A percentile compares a stretch with the other conserved stretches of the same genome.
These are phyloP conservation scores for Hozukius guyotensis DNA, from an alignment of 2,797 vertebrate genomes.

Conservation along the genomic window DNA sequence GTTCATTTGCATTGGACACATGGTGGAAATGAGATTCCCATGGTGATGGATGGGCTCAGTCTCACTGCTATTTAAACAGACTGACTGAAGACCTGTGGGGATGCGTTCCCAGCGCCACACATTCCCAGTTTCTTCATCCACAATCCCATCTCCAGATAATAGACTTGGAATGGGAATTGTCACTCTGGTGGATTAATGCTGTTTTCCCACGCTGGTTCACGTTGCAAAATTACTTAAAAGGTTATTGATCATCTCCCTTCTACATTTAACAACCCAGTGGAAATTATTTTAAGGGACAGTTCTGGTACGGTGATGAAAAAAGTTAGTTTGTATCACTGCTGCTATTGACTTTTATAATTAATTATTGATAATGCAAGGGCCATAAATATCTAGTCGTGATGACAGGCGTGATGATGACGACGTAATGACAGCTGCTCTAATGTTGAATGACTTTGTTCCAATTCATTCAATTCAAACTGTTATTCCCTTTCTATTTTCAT, in stretches of 20 bases:
- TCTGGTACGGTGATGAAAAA: no score
- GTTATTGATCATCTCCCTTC: neutral
- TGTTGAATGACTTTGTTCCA: no score
- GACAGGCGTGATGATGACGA: no score
- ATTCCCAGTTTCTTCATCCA: conserved; percentile 20
- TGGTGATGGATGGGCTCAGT: conserved; percentile 63
- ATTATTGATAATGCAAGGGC: no score
- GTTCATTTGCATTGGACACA: conserved; percentile 75
- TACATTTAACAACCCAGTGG: no score
- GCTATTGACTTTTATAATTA: no score
- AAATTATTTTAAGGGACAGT: no score
- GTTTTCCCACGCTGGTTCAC: neutral
- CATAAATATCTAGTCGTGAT: no score
- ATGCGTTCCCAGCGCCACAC: neutral
- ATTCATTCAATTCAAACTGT: no score
- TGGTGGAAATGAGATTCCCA: conserved; percentile 72
- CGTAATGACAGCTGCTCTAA: no score
- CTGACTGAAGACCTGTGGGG: neutral
- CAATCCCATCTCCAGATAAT: conserved; percentile 23
- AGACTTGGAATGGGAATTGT: conserved; percentile 9
- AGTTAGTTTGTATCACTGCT: no score
- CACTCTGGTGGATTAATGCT: conserved; percentile 3
- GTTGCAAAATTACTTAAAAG: neutral
- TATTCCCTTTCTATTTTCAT: no score
- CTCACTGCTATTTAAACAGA: conserved; percentile 47